These are phyloP conservation scores for Zygothrica quintamaculata DNA, from an alignment of 2,888 invertebrate genomes.

Conservation along the genomic window DNA sequence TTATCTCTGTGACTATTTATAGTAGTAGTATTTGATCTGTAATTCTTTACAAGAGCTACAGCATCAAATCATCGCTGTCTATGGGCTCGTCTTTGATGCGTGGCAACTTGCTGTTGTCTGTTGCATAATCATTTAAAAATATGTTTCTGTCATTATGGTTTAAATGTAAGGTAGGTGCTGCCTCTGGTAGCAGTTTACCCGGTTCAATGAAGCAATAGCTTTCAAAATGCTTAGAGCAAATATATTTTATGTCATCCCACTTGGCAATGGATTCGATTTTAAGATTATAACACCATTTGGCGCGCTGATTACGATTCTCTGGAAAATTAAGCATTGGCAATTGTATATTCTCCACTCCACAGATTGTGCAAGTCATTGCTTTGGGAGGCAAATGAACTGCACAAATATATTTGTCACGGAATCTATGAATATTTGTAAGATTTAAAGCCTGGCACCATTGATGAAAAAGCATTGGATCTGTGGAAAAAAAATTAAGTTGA, in stretches of 20 bases:
- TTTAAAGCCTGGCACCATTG: conserved; percentile 64
- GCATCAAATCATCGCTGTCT: conserved; percentile 58
- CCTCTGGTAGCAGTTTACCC: conserved; percentile 65
- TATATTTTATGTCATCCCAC: conserved; percentile 60
- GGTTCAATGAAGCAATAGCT: conserved; percentile 54
- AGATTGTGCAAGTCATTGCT: conserved; percentile 54
- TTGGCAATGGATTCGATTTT: conserved; percentile 66
- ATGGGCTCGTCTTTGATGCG: conserved; percentile 64
- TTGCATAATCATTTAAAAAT: conserved; percentile 64
- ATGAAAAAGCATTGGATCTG: conserved; percentile 49
- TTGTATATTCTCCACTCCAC: conserved; percentile 45
- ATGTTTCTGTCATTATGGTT: conserved; percentile 72
- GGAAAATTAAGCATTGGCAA: conserved; percentile 64
- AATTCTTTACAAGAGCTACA: conserved; percentile 40
- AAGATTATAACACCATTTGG: conserved; percentile 73
- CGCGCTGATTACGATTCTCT: conserved; percentile 61
- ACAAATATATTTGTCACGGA: conserved; percentile 50
- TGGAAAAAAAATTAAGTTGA: not conserved
- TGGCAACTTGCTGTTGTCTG: conserved; percentile 33
- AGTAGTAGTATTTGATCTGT: conserved; percentile 21
- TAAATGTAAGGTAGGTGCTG: conserved; percentile 76
- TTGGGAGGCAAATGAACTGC: conserved; percentile 51
- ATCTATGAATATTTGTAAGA: conserved; percentile 41
- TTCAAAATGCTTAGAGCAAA: conserved; percentile 76
- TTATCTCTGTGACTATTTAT: conserved; percentile 4